These are phyloP conservation scores for Tenodera sinensis DNA, from an alignment of 2,888 invertebrate species.

Conservation along the genomic window DNA sequence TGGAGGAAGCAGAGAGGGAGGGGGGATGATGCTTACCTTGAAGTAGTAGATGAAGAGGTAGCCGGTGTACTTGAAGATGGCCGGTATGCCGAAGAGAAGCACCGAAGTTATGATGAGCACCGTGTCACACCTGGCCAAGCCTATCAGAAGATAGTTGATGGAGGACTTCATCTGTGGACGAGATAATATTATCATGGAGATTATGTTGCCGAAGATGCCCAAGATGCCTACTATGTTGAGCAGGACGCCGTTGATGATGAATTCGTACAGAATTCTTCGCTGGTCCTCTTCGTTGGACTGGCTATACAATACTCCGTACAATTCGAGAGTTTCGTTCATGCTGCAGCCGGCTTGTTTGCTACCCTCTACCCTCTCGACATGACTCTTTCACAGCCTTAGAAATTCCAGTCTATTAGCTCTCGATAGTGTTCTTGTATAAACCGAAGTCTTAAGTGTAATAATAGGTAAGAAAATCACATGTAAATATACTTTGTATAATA, in stretches of 20 bases:
- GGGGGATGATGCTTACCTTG: constrained; percentile 42
- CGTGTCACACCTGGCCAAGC: constrained; percentile 90
- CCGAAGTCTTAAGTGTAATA: neutral
- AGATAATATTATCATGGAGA: constrained; percentile 86
- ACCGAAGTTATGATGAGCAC: constrained; percentile 83
- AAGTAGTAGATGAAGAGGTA: constrained; percentile 73
- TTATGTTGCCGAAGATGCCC: constrained; percentile 85
- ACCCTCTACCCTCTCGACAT: neutral
- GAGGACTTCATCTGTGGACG: constrained; percentile 94
- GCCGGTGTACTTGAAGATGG: constrained; percentile 79
- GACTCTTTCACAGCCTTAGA: neutral
- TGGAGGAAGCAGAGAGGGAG: too few species aligned
- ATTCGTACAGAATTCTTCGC: constrained; percentile 56
- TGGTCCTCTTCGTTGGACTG: constrained; percentile 12
- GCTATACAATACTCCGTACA: constrained; percentile 3
- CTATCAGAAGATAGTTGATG: constrained; percentile 90
- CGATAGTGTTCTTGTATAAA: neutral
- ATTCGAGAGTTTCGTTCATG: neutral
- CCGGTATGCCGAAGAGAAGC: constrained; percentile 80
- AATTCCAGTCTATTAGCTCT: neutral
- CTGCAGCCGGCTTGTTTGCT: neutral
- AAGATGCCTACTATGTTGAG: constrained; percentile 75
- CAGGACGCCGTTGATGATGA: constrained; percentile 77
- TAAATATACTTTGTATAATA: neutral
- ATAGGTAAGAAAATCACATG: neutral